These are phyloP conservation scores for Cephalotes varians DNA, from an alignment of 2,888 invertebrate genomes.

Conservation along the genomic window DNA sequence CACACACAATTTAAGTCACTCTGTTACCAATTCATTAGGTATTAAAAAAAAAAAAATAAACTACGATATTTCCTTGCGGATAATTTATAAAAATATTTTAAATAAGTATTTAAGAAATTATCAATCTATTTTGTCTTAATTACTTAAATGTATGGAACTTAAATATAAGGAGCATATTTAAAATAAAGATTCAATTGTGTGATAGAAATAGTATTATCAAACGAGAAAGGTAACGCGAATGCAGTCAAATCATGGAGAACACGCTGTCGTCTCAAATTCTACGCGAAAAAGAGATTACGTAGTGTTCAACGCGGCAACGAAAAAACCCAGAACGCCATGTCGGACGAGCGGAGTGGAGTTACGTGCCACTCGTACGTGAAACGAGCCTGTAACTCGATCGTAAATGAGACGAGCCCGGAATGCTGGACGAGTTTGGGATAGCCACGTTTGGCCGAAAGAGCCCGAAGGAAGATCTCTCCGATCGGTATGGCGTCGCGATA, in stretches of 20 bases:
- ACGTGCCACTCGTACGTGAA: constrained; percentile 70
- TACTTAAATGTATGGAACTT: background rate
- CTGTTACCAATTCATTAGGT: too few species aligned
- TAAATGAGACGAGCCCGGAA: constrained; percentile 71
- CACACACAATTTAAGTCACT: too few species aligned
- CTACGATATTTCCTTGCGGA: background rate
- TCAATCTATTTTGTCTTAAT: background rate
- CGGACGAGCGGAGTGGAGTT: constrained; percentile 46
- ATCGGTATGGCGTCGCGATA: constrained; percentile 63
- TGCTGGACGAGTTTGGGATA: constrained; percentile 64
- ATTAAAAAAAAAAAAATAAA: background rate
- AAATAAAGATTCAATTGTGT: background rate
- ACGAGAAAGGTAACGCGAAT: background rate
- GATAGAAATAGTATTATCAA: background rate
- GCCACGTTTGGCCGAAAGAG: constrained; percentile 55
- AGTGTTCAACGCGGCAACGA: constrained; percentile 44
- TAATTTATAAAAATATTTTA: background rate
- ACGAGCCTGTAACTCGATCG: constrained; percentile 70
- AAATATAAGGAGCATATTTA: background rate
- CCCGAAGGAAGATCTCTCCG: constrained; percentile 65
- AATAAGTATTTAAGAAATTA: constrained; percentile 1
- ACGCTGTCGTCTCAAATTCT: constrained; percentile 36
- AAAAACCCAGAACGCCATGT: constrained; percentile 58
- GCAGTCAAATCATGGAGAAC: constrained; percentile 11
- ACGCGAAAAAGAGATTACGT: constrained; percentile 54